Evolutionary conservation across 2,888 invertebrate species (phyloP).

Genomic region (Cerceris ruficornis): DNA sequence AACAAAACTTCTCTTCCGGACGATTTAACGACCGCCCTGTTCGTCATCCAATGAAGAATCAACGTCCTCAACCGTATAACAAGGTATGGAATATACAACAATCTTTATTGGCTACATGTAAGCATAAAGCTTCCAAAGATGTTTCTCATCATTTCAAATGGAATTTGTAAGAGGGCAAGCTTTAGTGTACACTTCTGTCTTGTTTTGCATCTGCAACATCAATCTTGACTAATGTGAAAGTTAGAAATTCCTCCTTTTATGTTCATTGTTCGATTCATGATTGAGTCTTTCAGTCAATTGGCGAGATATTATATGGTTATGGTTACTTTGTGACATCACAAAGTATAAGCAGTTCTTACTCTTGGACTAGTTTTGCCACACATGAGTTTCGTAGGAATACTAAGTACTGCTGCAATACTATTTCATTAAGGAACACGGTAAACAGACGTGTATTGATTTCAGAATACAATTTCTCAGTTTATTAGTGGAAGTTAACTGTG

Average conservation of each 20-base stretch:
- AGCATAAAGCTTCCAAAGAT: constrained; percentile 14
- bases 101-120: background rate
- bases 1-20: constrained; percentile 75
- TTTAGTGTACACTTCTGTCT: constrained; percentile 55
- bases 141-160: constrained; percentile 41
- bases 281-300: constrained; percentile 58
- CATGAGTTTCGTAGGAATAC: constrained; percentile 43
- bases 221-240: constrained; percentile 48
- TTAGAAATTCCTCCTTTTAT: constrained; percentile 56
- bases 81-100: constrained; percentile 72
- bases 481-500: constrained; percentile 58
- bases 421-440: constrained; percentile 58
- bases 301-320: constrained; percentile 36
- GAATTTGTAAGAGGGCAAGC: constrained; percentile 57
- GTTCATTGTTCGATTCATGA: constrained; percentile 57
- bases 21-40: constrained; percentile 76
- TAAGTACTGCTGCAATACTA: constrained; percentile 41
- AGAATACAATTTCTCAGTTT: constrained; percentile 57
- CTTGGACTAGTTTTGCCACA: constrained; percentile 53
- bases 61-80: constrained; percentile 78
- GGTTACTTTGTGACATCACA: constrained; percentile 48
- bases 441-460: constrained; percentile 61
- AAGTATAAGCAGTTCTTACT: constrained; percentile 49
- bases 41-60: constrained; percentile 76
- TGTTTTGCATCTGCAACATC: constrained; percentile 53